phyloP scores from a whole-genome alignment of 2,888 invertebrate genomes.

The Apotomis turbidana region DNA sequence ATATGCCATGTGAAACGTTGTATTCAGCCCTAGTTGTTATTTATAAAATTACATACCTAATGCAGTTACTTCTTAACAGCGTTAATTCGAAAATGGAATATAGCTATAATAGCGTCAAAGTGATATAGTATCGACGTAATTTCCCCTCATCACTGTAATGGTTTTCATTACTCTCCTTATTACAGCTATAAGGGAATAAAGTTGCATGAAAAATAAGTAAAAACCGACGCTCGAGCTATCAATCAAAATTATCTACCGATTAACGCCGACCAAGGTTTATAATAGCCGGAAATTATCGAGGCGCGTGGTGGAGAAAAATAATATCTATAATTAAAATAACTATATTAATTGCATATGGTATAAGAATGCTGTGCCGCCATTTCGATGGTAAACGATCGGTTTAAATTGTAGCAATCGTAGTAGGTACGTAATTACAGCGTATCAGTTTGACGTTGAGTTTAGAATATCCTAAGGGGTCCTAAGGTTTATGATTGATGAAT shows the following conservation, averaged over 20 bases:
- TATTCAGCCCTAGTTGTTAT: too few species aligned
- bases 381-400: constrained; percentile 40
- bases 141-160: constrained; percentile 30
- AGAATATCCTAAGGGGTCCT: too few species aligned
- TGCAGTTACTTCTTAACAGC: neutral
- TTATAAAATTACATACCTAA: neutral
- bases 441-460: too few species aligned
- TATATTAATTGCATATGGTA: constrained; percentile 51
- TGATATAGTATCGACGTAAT: constrained; percentile 10
- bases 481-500: too few species aligned
- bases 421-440: constrained; percentile 4
- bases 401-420: constrained; percentile 32
- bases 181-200: constrained; percentile 58
- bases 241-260: constrained; percentile 74
- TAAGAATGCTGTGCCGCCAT: constrained; percentile 49
- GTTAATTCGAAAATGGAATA: constrained; percentile 16
- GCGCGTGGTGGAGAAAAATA: constrained; percentile 58
- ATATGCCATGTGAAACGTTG: too few species aligned
- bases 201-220: constrained; percentile 69
- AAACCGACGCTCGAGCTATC: constrained; percentile 65
- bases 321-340: constrained; percentile 59
- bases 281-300: constrained; percentile 70
- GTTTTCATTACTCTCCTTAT: constrained; percentile 64
- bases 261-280: constrained; percentile 58
- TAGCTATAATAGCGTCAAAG: constrained; percentile 15